Base-by-base conservation (phyloP, 2,113 vertebrate genomes). In the Nothocercus julius region DNA sequence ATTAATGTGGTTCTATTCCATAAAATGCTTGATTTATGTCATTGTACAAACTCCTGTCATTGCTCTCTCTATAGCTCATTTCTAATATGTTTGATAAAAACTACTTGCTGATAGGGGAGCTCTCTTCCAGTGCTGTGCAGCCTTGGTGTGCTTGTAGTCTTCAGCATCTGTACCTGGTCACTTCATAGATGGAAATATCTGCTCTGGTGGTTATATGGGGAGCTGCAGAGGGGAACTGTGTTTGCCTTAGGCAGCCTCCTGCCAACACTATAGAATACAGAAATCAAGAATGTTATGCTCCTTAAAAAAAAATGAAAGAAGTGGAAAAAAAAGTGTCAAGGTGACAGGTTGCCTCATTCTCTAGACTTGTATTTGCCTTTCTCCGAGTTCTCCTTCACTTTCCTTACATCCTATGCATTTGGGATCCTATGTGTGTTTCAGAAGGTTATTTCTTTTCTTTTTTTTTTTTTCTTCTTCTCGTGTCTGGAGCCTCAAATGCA, bases 191-290 rank as follows among this genome's bases (percentile, higher is more conserved):
- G 19, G 18, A 34, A 27, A 67, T 20, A 36, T 12, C 77, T 80
- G 84, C 56, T n/a, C 13, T 27, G 44, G 74, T 62, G n/a, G 45
- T 86, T 72, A 28, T 11, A 5, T 16, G 45, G 20, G 75, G 47
- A 63, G 75, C 16, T 80, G 67, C 7, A 38, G 51, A 91, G 42
- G 92, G 18, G 51, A 91, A 36, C 42, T 34, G 58, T 77, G 87
- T 85, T 92, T 92, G 94, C 82, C 38, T 82, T 40, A 68, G 77
- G 81, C 75, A 91, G 51, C 32, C 32, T 93, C 13, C 44, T 92
- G 70, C 86, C 76, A 84, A 85, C 0, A 0, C 85, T 69, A 42
- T 73, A 95, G 45, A 82, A 70, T 11, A 94, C 22, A 73, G 8
- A 22, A 93, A 47, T 91, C 75, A 78, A 38, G 82, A 78, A 93